Base-by-base conservation (phyloP, 1,140 invertebrate species). In the Pachypsylla venusta region DNA sequence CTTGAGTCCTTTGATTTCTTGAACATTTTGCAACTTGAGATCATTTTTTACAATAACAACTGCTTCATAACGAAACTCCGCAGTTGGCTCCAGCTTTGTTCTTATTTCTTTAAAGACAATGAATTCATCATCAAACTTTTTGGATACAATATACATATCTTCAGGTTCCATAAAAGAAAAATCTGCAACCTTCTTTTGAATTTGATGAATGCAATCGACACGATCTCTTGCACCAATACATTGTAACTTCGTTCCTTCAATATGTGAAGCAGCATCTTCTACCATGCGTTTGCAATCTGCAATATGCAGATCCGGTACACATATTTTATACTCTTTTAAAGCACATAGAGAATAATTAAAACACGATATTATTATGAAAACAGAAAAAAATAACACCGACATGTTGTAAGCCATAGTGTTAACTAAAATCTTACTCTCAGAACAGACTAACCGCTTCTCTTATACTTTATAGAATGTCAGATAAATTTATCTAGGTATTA, bases 91-190 rank as follows among this genome's bases (percentile, higher is more conserved):
- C 59, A 78, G 75, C 60, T 77, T 76, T 58, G 83, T 82, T 42
- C 84, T 76, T 57, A 85, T 79, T 65, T 86, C 78, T 35, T 78
- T 82, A 66, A 86, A 81, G 1, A 84, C 74, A 0, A 75, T 75
- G 61, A 81, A 81, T 59, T 80, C 75, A 61, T 80, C 72, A 58
- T 79, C 79, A 20, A 77, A 74, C 30, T 79, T 76, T 28, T 83
- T 80, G 22, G 78, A 82, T 12, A 84, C 88, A 3, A 90, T 77
- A 68, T 89, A 92, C 77, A 90, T 82, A 64, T 87, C 84, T 66
- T 89, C 87, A 1, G 88, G 84, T 66, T 92, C 88, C 1, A 85
- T 78, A 13, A 83, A 81, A 16, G 84, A 79, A 24, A 91, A 77
- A 69, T 93, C 89, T 0, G 87, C 88, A 64, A 84, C 76, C 39